These are phyloP conservation scores for Tetraneura akinire DNA, from an alignment of 1,140 invertebrate species.

Conservation along the genomic window DNA sequence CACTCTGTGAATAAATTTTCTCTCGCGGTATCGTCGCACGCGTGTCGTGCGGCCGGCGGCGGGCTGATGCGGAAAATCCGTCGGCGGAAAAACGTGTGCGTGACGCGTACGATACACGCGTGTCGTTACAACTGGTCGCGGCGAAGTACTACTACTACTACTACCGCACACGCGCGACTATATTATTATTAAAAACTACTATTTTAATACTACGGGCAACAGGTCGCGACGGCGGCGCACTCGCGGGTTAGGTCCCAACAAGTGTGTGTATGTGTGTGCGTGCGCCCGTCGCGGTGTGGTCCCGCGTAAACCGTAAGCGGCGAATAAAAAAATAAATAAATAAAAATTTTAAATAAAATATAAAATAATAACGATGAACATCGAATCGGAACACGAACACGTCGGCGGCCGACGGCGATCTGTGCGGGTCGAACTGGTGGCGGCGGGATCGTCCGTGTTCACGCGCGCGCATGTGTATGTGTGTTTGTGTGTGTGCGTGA, in stretches of 20 bases:
- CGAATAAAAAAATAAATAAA: constrained; percentile 16
- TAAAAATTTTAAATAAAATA: neutral
- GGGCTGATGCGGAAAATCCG: constrained; percentile 21
- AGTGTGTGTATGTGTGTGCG: constrained; percentile 15
- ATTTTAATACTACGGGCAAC: neutral
- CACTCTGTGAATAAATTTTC: too few species aligned
- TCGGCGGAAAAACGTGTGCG: constrained; percentile 23
- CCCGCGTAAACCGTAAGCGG: constrained; percentile 13
- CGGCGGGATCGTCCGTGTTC: constrained; percentile 4
- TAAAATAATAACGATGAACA: too few species aligned
- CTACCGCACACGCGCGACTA: neutral
- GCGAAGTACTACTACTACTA: too few species aligned
- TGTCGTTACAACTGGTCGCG: constrained; percentile 20
- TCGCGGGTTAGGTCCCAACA: constrained; percentile 19
- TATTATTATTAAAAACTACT: constrained; percentile 5
- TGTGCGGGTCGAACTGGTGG: neutral
- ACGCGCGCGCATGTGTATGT: neutral
- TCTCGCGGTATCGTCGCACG: neutral
- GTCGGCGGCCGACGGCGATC: constrained; percentile 39
- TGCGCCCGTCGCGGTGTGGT: constrained; percentile 5
- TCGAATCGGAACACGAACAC: constrained; percentile 16
- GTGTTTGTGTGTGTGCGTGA: neutral
- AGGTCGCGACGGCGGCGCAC: constrained; percentile 19
- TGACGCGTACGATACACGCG: neutral
- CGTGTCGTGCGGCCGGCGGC: neutral